A percentile compares a stretch with the other conserved stretches of the same genome.
Conservation (phyloP, 1,140 invertebrate genomes). For the Zaprionus davidi region DNA sequence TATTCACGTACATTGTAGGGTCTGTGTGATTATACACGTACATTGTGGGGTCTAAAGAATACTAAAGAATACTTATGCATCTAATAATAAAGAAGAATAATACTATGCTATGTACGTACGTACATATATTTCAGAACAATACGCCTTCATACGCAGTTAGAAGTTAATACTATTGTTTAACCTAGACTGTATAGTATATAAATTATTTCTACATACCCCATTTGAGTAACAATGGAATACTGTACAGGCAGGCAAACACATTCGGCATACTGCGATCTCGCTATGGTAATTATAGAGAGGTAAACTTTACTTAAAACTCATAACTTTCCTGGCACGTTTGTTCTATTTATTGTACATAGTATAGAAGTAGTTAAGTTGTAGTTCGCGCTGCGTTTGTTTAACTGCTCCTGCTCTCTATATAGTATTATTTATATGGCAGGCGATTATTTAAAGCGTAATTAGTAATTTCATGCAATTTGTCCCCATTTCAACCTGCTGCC, state of each 20-base stretch:
- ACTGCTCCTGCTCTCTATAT: slow-evolving; percentile 1
- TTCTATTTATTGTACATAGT: not conserved
- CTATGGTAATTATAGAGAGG: not conserved
- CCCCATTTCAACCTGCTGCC: slow-evolving; percentile 24
- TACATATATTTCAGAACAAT: not conserved
- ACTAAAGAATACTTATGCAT: too few relatives aligned
- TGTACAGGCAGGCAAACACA: not conserved
- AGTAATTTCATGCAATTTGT: slow-evolving; percentile 69
- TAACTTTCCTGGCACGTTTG: not conserved
- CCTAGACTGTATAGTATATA: not conserved
- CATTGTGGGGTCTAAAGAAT: too few relatives aligned
- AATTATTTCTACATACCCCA: not conserved
- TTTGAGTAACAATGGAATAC: not conserved
- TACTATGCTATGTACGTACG: too few relatives aligned
- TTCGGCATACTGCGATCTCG: not conserved
- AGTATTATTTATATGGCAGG: slow-evolving; percentile 47
- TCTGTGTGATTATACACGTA: too few relatives aligned
- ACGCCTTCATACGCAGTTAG: not conserved
- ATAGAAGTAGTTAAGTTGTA: not conserved
- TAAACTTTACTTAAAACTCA: not conserved
- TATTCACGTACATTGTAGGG: too few relatives aligned
- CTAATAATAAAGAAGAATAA: not conserved
- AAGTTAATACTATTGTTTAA: not conserved
- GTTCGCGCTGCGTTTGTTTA: slow-evolving; percentile 13
- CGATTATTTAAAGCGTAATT: slow-evolving; percentile 68